A percentile compares a stretch with the other conserved stretches of the same genome.
These are phyloP conservation scores for Tetragnatha versicolor DNA, from an alignment of 1,140 invertebrate genomes.

Conservation along the genomic window DNA sequence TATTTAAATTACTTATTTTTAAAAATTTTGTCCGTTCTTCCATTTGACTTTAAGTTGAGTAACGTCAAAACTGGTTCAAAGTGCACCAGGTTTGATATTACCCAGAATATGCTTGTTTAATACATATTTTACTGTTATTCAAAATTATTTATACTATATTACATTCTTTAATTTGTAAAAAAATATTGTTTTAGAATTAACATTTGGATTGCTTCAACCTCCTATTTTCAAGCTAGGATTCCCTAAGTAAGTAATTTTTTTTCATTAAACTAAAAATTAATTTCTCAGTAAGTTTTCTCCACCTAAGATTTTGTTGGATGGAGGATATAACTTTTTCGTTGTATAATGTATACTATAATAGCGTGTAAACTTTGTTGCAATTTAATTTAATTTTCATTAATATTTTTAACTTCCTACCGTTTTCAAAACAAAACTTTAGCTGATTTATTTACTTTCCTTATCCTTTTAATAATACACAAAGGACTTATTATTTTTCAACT, in stretches of 20 bases:
- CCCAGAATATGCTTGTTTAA: not conserved
- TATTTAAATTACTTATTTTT: no score
- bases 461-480: not conserved
- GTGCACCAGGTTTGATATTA: no score
- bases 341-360: not conserved
- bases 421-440: not conserved
- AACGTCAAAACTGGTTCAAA: no score
- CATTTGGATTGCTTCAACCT: conserved; percentile 14
- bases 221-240: not conserved
- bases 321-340: no score
- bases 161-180: not conserved
- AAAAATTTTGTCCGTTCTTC: no score
- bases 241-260: not conserved
- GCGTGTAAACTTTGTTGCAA: not conserved
- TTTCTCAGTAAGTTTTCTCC: no score
- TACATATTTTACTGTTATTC: not conserved
- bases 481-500: not conserved
- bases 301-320: no score
- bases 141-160: not conserved
- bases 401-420: not conserved
- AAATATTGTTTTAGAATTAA: not conserved
- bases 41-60: not conserved
- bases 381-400: not conserved
- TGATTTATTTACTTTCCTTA: not conserved
- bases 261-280: not conserved